These are phyloP conservation scores for Malurus splendens DNA, from an alignment of 2,797 vertebrate genomes.

Conservation along the genomic window DNA sequence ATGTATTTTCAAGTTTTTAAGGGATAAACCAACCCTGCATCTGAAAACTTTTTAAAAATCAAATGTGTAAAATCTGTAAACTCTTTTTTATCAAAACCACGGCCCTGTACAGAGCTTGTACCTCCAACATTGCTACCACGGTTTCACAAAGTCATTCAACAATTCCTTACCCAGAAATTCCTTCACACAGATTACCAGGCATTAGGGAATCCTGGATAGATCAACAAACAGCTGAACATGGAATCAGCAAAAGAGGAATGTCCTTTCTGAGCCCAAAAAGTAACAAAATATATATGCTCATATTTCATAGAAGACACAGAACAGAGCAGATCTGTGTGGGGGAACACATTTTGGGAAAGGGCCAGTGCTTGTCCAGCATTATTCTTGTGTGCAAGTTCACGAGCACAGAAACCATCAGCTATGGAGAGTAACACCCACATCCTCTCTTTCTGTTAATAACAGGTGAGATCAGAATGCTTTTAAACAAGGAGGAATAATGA, in stretches of 20 bases:
- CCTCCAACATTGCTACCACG: neutral
- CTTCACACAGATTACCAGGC: neutral
- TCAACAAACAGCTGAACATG: neutral
- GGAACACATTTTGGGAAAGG: accelerated
- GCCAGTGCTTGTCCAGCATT: neutral
- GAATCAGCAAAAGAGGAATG: neutral
- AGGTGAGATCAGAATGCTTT: neutral
- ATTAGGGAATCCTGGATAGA: neutral
- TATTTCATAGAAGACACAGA: neutral
- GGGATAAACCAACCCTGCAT: neutral
- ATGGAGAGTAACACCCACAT: neutral
- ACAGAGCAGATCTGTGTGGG: neutral
- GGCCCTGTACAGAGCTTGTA: neutral
- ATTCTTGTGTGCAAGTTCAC: neutral
- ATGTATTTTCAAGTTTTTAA: neutral
- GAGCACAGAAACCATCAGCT: neutral
- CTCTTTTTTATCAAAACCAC: neutral
- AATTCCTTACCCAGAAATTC: neutral
- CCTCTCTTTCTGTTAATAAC: neutral
- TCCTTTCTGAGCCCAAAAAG: neutral
- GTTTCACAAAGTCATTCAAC: neutral
- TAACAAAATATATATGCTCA: neutral
- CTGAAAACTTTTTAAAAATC: neutral
- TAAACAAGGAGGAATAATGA: neutral
- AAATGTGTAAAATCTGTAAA: neutral